phyloP scores from a whole-genome alignment of 2,797 vertebrate species.

The Sebastes iracundus region DNA sequence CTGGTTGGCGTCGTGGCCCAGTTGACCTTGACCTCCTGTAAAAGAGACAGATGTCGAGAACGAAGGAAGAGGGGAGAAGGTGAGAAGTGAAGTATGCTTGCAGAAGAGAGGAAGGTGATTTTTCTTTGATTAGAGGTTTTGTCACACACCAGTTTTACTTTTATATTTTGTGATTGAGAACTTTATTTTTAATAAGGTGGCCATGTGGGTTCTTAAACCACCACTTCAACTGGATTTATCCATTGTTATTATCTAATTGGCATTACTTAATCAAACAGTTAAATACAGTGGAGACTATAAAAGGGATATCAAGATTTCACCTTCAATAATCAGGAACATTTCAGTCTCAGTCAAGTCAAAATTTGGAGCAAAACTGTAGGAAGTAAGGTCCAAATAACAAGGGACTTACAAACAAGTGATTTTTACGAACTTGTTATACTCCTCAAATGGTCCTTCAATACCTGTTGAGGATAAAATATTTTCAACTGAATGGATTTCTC shows the following conservation, averaged over 20 bases:
- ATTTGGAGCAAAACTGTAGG: slow-evolving; percentile 82
- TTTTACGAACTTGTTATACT: slow-evolving; percentile 86
- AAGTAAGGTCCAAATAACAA: slow-evolving; percentile 85
- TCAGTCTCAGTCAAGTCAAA: slow-evolving; percentile 76
- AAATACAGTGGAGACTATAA: slow-evolving; percentile 71
- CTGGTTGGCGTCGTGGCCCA: slow-evolving; percentile 99
- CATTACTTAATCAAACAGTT: slow-evolving; percentile 62
- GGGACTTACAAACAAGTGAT: slow-evolving; percentile 84
- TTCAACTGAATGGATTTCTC: slow-evolving; percentile 82
- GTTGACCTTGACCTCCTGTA: slow-evolving; percentile 98
- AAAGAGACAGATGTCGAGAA: slow-evolving; percentile 60
- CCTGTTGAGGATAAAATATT: slow-evolving; percentile 88
- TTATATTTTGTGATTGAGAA: slow-evolving; percentile 58
- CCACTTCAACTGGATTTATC: slow-evolving; percentile 52
- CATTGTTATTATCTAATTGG: slow-evolving; percentile 44
- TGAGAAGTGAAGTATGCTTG: slow-evolving; percentile 18
- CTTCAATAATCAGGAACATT: slow-evolving; percentile 76
- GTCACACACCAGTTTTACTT: slow-evolving; percentile 74
- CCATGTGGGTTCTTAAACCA: slow-evolving; percentile 57
- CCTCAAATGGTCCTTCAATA: slow-evolving; percentile 88
- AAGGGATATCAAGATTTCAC: slow-evolving; percentile 73
- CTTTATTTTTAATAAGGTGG: slow-evolving; percentile 32
- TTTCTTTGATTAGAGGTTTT: slow-evolving; percentile 66
- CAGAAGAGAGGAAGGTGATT: slow-evolving; percentile 46
- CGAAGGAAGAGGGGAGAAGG: slow-evolving; percentile 41